These are phyloP conservation scores for Sturnira hondurensis DNA, from an alignment of 2,113 vertebrate species.

Conservation along the genomic window DNA sequence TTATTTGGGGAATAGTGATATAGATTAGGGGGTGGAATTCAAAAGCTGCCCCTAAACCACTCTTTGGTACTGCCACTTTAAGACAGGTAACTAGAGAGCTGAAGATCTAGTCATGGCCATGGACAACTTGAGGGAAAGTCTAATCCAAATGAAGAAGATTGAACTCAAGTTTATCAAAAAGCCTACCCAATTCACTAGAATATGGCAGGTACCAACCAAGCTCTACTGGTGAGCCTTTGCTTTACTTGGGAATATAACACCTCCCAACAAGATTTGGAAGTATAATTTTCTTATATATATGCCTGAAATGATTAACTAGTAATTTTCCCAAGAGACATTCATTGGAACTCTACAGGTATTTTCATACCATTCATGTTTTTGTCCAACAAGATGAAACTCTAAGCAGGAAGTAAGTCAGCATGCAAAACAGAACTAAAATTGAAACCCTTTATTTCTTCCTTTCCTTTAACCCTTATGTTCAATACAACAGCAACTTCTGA, in stretches of 20 bases:
- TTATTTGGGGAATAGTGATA: background rate
- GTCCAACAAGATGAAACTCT: background rate
- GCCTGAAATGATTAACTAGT: background rate
- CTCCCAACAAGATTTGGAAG: background rate
- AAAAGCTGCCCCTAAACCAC: background rate
- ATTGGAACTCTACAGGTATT: background rate
- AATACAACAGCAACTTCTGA: background rate
- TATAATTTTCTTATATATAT: background rate
- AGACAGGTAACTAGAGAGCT: background rate
- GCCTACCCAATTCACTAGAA: background rate
- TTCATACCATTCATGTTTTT: background rate
- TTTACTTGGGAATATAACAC: background rate
- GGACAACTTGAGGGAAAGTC: background rate
- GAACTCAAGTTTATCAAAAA: background rate
- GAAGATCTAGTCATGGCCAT: background rate
- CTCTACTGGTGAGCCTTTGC: background rate
- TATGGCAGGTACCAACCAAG: background rate
- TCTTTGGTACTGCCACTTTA: background rate
- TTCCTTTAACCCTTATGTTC: background rate
- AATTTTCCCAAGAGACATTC: background rate
- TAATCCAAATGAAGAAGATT: background rate
- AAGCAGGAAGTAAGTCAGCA: background rate
- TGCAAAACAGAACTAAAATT: background rate
- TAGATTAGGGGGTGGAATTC: background rate
- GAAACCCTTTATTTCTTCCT: background rate